These are phyloP conservation scores for Channallabes apus DNA, from an alignment of 2,797 vertebrate genomes.

Conservation along the genomic window DNA sequence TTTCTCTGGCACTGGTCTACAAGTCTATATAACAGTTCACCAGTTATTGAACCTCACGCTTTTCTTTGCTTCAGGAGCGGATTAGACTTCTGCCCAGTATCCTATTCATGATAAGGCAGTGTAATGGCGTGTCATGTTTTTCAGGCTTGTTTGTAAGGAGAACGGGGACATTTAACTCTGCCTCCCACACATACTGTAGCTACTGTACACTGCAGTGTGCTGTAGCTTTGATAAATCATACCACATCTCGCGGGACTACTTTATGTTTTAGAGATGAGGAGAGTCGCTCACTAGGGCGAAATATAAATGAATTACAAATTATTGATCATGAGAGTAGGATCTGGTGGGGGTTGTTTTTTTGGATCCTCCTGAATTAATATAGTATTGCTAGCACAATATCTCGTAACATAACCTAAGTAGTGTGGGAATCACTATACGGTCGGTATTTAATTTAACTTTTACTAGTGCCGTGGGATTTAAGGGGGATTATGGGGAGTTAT, in stretches of 20 bases:
- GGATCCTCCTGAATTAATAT: slow-evolving; percentile 21
- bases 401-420: neutral
- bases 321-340: slow-evolving; percentile 46
- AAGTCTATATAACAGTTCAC: too few relatives aligned
- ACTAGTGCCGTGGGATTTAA: too few relatives aligned
- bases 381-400: neutral
- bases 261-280: slow-evolving; percentile 2
- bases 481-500: too few relatives aligned
- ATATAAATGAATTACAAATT: slow-evolving; percentile 33
- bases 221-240: neutral
- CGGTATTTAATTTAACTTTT: neutral
- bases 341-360: slow-evolving; percentile 58
- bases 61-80: neutral
- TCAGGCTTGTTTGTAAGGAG: neutral
- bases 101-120: neutral
- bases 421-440: neutral
- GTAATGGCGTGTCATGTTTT: slow-evolving; percentile 4
- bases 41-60: too few relatives aligned
- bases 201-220: neutral
- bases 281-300: neutral
- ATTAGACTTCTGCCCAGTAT: neutral
- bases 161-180: neutral
- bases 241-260: slow-evolving; percentile 1
- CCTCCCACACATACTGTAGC: neutral
- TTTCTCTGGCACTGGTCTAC: too few relatives aligned